These are phyloP conservation scores for Gobio gobio DNA, from an alignment of 2,113 vertebrate species.

Conservation along the genomic window DNA sequence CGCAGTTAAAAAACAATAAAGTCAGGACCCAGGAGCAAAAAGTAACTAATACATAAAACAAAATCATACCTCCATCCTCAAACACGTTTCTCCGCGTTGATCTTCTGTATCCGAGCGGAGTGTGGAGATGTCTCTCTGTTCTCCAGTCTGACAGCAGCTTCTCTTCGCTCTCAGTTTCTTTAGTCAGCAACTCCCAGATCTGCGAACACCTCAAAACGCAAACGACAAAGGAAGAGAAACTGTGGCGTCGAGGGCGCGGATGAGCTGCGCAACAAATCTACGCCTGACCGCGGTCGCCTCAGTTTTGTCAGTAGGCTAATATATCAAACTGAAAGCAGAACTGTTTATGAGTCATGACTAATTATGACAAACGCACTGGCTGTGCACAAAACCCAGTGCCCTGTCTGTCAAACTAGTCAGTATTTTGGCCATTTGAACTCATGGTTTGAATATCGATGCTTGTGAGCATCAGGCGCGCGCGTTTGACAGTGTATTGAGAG, in stretches of 20 bases:
- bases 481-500: neutral
- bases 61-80: conserved; percentile 32
- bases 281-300: neutral
- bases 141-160: neutral
- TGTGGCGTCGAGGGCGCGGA: neutral
- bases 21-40: no score
- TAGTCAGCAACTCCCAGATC: conserved; percentile 13
- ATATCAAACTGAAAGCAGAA: neutral
- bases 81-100: neutral
- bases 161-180: neutral
- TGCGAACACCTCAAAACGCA: neutral
- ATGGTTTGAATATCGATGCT: neutral
- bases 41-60: neutral
- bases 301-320: neutral
- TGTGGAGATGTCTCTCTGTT: neutral
- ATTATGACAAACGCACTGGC: neutral
- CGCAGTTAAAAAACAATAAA: no score
- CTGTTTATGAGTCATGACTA: neutral
- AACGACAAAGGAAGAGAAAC: conserved; percentile 21
- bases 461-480: neutral
- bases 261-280: neutral
- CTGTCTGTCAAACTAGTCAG: neutral
- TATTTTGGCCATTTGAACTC: neutral
- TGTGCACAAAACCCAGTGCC: neutral
- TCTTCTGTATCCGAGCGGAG: neutral